Conservation (phyloP, 2,888 invertebrate genomes). For the Hyposoter dolosus region DNA sequence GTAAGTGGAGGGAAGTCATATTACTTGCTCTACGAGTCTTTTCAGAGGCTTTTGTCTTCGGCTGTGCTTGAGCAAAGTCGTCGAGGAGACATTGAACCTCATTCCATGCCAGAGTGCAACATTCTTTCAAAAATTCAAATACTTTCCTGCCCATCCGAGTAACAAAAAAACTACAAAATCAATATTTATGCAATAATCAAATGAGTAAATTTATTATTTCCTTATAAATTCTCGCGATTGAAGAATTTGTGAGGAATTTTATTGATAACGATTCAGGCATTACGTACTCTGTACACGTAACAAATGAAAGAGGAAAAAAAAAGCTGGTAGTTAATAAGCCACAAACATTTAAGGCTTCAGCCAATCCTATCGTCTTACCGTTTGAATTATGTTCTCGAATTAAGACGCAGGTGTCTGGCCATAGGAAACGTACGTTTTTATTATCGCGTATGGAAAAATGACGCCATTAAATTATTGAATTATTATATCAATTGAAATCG, state of each 20-base stretch:
- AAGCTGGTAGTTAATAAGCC: slow-evolving; percentile 25
- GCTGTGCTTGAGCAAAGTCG: slow-evolving; percentile 54
- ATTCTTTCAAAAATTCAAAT: slow-evolving; percentile 74
- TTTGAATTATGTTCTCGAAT: slow-evolving; percentile 51
- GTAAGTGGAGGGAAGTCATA: slow-evolving; percentile 63
- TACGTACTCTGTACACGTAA: not conserved
- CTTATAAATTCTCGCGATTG: not conserved
- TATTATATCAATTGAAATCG: not conserved
- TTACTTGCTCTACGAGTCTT: slow-evolving; percentile 66
- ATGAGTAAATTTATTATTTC: not conserved
- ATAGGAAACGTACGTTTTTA: slow-evolving; percentile 53
- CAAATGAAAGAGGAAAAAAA: not conserved
- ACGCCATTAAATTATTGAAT: not conserved
- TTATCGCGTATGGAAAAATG: not conserved
- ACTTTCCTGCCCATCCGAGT: slow-evolving; percentile 1
- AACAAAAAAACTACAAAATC: not conserved
- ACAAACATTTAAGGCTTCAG: slow-evolving; percentile 60
- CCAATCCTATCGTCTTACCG: slow-evolving; percentile 56
- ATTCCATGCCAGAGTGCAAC: slow-evolving; percentile 73
- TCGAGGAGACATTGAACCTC: slow-evolving; percentile 70
- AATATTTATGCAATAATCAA: not conserved
- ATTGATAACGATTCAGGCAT: not conserved
- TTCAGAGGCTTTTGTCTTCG: slow-evolving; percentile 76
- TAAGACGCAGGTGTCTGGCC: slow-evolving; percentile 15
- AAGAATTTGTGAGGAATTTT: not conserved